Base-by-base conservation (phyloP, 1,140 invertebrate genomes). In the Nasonia giraulti region DNA sequence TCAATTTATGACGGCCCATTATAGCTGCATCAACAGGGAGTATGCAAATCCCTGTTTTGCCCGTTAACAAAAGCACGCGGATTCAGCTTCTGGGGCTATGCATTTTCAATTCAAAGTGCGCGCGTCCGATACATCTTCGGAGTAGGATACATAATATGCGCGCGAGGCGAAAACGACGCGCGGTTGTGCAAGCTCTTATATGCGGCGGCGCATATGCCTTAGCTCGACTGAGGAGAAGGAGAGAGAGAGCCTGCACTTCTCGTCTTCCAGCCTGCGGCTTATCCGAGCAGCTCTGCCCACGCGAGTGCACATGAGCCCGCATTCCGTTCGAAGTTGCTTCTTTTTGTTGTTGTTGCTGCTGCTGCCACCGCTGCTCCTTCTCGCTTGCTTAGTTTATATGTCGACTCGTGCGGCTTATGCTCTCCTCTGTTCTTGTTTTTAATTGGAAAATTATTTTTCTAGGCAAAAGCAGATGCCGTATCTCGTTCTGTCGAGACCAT, bases 181-280 rank as follows among this genome's bases (percentile, higher is more conserved):
- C 11, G 68, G 23, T 71, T 27, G 68, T 71, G 68, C 68, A 71
- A 71, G 68, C 68, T 71, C 23, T 5, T 62, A 62, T n/a, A 62
- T n/a, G 68, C 68, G 2, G 68, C 27, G 2, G 68, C 27, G 68
- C 27, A n/a, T 62, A 62, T 62, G 14, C 55, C 55, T 62, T 62
- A 6, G 20, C 68, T 27, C 68, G 27, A 27, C 10, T 7, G 27
- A 12, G 20, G 17, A 62, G 55, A n/a, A 62, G 12, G 55, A 62
- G 55, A 62, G 27, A 27, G 55, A 20, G 17, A 55, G 71, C 89
- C 89, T 50, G 47, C 1, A 88, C 89, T 87, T 89, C 89, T 89
- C 88, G 89, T 91, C 89, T 90, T 87, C 87, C 89, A 89, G 87
- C 89, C 89, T 84, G 80, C 87, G 85, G 80, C 66, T 62, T 62